These are phyloP conservation scores for Limosa lapponica DNA, from an alignment of 2,797 vertebrate genomes.

Conservation along the genomic window DNA sequence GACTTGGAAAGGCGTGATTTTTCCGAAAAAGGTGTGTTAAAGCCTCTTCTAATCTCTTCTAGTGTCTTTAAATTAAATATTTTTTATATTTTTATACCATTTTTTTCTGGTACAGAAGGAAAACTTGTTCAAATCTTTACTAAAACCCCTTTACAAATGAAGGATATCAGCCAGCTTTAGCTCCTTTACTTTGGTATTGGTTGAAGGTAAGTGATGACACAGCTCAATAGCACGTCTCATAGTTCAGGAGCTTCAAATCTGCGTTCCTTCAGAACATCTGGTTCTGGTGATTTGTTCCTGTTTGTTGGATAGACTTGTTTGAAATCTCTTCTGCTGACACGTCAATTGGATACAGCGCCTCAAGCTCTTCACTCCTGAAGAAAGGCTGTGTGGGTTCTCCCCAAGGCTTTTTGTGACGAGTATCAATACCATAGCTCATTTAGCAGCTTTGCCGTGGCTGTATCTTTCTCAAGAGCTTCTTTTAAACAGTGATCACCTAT, in stretches of 20 bases:
- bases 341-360: slow-evolving; percentile 2
- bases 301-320: slow-evolving; percentile 35
- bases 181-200: not conserved
- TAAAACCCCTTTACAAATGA: not conserved
- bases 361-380: not conserved
- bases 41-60: not conserved
- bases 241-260: not conserved
- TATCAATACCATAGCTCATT: not conserved
- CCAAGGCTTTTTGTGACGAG: not conserved
- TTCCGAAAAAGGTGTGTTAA: not conserved
- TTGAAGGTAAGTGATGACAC: not conserved
- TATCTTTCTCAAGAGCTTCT: not conserved
- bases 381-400: not conserved
- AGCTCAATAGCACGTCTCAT: not conserved
- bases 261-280: not conserved
- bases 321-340: slow-evolving; percentile 36
- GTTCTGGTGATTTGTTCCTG: slow-evolving; percentile 24
- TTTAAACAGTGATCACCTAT: not conserved
- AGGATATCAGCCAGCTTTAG: not conserved
- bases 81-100: not conserved
- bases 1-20: not conserved
- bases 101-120: not conserved
- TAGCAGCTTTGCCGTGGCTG: not conserved
- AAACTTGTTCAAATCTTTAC: not conserved
- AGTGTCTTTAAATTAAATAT: not conserved